A percentile compares a stretch with the other conserved stretches of the same genome.
These are phyloP conservation scores for Hylia prasina DNA, from an alignment of 2,113 vertebrate species.

Conservation along the genomic window DNA sequence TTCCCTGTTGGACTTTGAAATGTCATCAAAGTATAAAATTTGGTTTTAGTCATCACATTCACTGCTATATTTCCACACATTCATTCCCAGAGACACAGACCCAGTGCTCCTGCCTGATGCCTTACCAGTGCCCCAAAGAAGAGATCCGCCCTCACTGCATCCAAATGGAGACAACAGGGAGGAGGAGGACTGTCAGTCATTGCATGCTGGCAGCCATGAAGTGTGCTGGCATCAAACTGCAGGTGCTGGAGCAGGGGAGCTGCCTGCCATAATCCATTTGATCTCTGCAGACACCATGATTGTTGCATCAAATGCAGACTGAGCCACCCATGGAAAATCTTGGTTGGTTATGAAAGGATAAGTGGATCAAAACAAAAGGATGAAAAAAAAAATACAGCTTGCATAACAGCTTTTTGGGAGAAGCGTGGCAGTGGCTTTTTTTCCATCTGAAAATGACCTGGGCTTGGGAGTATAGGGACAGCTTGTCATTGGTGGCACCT, in stretches of 20 bases:
- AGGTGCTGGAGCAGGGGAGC: conserved; percentile 46
- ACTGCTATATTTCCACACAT: not conserved
- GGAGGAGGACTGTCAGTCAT: conserved; percentile 37
- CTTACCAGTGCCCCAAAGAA: conserved; percentile 63
- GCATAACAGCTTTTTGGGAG: not conserved
- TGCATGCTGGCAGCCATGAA: conserved; percentile 71
- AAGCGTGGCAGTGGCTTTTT: not conserved
- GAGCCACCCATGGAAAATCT: not conserved
- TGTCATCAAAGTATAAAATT: not conserved
- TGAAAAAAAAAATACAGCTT: not conserved
- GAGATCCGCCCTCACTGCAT: conserved; percentile 58
- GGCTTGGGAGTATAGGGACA: fast-evolving
- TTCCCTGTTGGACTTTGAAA: not conserved
- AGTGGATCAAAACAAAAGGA: not conserved
- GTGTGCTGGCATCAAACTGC: conserved; percentile 58
- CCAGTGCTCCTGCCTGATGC: conserved; percentile 71
- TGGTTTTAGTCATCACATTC: not conserved
- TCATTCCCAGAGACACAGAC: conserved; percentile 9
- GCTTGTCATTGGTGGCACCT: not conserved
- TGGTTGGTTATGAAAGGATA: not conserved
- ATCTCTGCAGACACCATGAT: not conserved
- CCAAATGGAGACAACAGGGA: not conserved
- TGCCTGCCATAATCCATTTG: conserved; percentile 20
- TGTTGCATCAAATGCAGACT: fast-evolving
- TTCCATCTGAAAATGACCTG: not conserved